Evolutionary conservation across 2,888 invertebrate species (phyloP), one percentile per base, ranked within the genome.

Genomic region (Parelbella ahira): DNA sequence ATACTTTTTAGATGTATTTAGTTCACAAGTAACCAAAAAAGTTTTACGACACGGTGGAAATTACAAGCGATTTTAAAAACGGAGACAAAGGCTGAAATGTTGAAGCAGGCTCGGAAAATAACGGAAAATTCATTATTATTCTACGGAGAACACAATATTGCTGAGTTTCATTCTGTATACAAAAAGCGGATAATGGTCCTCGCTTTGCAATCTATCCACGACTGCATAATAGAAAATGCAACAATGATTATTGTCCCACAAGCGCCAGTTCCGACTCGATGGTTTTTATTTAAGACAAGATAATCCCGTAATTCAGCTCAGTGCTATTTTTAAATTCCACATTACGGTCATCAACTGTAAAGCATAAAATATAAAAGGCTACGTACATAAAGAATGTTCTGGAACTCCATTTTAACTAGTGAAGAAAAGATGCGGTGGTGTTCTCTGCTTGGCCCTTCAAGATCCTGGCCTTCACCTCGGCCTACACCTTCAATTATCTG

Each of bases 111-210:
- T 25, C 32, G 8, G 39, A 30, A 19, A 6, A 32, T 25, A 39
- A n/a, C 32, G 15, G 32, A 33, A 39, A 41, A 41, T 33, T 41
- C 41, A 41, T 41, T 33, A 41, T 27, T 25, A 41, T 41, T 32
- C 24, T 20, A 20, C 13, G 20, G 11, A 29, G 38, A 29, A 33
- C 23, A 28, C 23, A 39, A 37, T 45, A 45, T 37, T 33, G 32
- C 8, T 12, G 29, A 11, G 43, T 41, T 37, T 37, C 34, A 37
- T 37, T 47, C 37, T 32, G 30, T 42, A 44, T 30, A 33, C 20
- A 44, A 44, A 30, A 28, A n/a, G 24, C 27, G 38, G 28, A 28
- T 44, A 39, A 44, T 44, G 27, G 33, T 25, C 33, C 41, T 41
- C 25, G 20, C 20, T 19, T 13, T 33, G 41, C 32, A 27, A 41